Conservation (phyloP, 2,888 invertebrate species). For the Argynnis bischoffii region DNA sequence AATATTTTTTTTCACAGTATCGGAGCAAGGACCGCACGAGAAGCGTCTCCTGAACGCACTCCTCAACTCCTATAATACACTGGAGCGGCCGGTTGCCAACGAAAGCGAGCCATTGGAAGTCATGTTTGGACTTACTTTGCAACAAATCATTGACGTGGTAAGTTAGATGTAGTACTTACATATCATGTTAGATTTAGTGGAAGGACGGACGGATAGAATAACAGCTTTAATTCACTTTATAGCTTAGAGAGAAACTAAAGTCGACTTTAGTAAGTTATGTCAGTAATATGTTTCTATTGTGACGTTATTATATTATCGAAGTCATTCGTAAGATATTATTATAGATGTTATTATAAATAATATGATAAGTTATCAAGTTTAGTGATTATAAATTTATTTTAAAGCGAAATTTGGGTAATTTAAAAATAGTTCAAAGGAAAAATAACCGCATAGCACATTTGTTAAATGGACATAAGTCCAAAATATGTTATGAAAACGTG, state of each 20-base stretch:
- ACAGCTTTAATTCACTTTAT: background rate
- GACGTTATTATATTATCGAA: no score
- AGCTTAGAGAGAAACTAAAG: background rate
- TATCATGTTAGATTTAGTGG: background rate
- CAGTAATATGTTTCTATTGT: no score
- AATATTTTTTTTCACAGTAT: constrained; percentile 84
- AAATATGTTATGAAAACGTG: constrained; percentile 9
- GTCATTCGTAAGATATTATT: no score
- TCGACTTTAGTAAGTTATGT: no score
- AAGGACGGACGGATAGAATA: background rate
- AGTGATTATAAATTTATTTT: no score
- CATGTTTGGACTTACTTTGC: constrained; percentile 94
- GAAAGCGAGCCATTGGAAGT: constrained; percentile 95
- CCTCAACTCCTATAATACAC: constrained; percentile 91
- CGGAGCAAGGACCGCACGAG: constrained; percentile 94
- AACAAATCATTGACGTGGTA: constrained; percentile 97
- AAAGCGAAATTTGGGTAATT: no score
- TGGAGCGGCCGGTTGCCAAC: constrained; percentile 95
- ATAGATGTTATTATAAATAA: no score
- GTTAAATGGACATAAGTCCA: background rate
- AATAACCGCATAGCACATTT: background rate
- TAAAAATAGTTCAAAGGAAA: background rate
- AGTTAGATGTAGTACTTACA: constrained; percentile 67
- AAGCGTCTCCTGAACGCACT: constrained; percentile 92
- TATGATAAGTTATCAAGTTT: no score